phyloP scores from a whole-genome alignment of 2,888 invertebrate genomes.

The Lottia scabra region DNA sequence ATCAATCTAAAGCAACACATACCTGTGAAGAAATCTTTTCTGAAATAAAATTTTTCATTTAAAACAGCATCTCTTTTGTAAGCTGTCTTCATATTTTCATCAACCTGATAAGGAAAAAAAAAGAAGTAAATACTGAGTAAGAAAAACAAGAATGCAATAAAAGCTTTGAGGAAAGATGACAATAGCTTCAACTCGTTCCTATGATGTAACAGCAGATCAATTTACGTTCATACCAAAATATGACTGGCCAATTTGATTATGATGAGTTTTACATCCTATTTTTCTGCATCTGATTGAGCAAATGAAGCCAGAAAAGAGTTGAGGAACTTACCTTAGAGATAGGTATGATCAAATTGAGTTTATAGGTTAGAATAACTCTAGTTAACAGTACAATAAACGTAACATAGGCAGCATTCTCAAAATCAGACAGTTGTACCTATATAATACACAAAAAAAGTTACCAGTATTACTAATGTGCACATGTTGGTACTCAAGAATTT shows the following conservation, averaged over 20 bases:
- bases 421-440: conserved; percentile 94
- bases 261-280: too few species aligned
- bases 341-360: conserved; percentile 95
- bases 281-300: too few species aligned
- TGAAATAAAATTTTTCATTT: conserved; percentile 91
- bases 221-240: too few species aligned
- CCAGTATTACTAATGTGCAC: too few species aligned
- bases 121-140: too few species aligned
- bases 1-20: not conserved
- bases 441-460: conserved; percentile 14
- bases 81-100: conserved; percentile 97
- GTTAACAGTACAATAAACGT: conserved; percentile 98
- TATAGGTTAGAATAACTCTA: conserved; percentile 94
- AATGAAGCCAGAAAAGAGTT: too few species aligned
- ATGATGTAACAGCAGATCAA: too few species aligned
- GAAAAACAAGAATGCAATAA: too few species aligned
- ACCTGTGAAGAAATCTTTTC: conserved; percentile 61
- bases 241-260: too few species aligned
- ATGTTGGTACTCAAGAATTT: too few species aligned
- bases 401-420: conserved; percentile 98
- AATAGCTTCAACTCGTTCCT: too few species aligned
- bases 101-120: conserved; percentile 56
- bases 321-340: conserved; percentile 84
- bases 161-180: too few species aligned
- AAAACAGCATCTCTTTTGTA: conserved; percentile 90